Base-by-base conservation (phyloP, 2,797 vertebrate genomes). In the Poeciliopsis gracilis region DNA sequence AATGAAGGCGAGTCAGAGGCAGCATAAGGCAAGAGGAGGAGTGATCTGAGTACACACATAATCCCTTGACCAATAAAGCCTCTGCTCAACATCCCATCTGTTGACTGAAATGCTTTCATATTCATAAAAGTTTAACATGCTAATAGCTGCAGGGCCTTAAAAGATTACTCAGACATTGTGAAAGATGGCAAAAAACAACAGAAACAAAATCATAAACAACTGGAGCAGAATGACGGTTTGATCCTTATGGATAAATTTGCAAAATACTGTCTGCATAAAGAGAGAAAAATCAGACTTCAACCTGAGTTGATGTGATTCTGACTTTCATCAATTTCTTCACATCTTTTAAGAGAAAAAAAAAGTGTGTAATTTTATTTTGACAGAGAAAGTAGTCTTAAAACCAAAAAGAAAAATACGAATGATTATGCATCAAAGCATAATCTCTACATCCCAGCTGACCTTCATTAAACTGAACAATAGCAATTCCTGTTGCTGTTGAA, bases 11-110 rank as follows among this genome's bases (percentile, higher is more conserved):
- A 38, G 51, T 0, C 13, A 15, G 1, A 51, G 73, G 53, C 53
- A 69, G 72, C 51, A 76, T 51, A 57, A 57, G 69, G 67, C n/a
- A 28, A 51, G 55, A 61, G 41, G 36, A 49, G 72, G 36, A 51
- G 63, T 72, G 59, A 63, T 69, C 11, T 53, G 57, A 74, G 82
- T 67, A 72, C 72, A 77, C 73, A 85, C 82, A 76, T 87, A 84
- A 87, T 86, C 85, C 85, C 67, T 55, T 8, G 73, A 78, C 79
- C 85, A 74, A 49, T 46, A 73, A 87, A 77, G 30, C 77, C 36
- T 77, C 38, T 4, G 28, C 75, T 70, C 73, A 66, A 49, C 66
- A 67, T 78, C 85, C 82, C 73, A 84, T 88, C 83, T 86, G 83
- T 77, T 81, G 84, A 79, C 78, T 80, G 61, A 75, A 77, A 80